A percentile compares a stretch with the other conserved stretches of the same genome.
phyloP scores from a whole-genome alignment of 2,113 vertebrate genomes.

The Abramis brama region DNA sequence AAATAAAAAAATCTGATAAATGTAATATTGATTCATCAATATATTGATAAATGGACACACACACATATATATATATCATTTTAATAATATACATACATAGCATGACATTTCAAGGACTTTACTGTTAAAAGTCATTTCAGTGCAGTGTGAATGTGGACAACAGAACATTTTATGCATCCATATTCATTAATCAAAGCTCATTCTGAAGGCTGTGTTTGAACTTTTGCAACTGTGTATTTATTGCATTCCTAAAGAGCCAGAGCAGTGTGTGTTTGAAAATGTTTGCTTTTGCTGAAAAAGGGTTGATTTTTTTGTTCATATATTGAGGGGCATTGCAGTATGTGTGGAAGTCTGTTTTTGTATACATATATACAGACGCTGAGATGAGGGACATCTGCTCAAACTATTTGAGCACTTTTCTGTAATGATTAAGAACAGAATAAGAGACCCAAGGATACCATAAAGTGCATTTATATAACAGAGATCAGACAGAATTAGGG shows the following conservation, averaged over 20 bases:
- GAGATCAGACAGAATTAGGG: not conserved
- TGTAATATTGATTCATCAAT: not conserved
- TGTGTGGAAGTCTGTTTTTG: not conserved
- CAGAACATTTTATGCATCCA: not conserved
- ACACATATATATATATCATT: too few relatives aligned
- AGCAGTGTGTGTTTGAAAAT: not conserved
- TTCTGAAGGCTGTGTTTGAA: not conserved
- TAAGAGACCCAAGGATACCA: not conserved
- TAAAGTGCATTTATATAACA: not conserved
- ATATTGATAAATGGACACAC: not conserved
- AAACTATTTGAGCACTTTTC: not conserved
- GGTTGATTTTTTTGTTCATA: not conserved
- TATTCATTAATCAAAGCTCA: conserved; percentile 1
- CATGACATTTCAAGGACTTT: not conserved
- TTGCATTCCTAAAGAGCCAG: not conserved
- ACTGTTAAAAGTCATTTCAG: not conserved
- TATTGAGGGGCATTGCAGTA: not conserved
- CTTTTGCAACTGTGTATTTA: conserved; percentile 3
- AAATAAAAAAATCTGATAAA: not conserved
- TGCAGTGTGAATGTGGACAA: not conserved
- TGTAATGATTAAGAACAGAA: not conserved
- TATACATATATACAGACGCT: not conserved
- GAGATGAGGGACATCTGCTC: conserved; percentile 16
- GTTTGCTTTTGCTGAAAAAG: conserved; percentile 10
- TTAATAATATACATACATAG: too few relatives aligned